A percentile compares a stretch with the other conserved stretches of the same genome.
These are phyloP conservation scores for Archips crataeganus DNA, from an alignment of 2,888 invertebrate genomes.

Conservation along the genomic window DNA sequence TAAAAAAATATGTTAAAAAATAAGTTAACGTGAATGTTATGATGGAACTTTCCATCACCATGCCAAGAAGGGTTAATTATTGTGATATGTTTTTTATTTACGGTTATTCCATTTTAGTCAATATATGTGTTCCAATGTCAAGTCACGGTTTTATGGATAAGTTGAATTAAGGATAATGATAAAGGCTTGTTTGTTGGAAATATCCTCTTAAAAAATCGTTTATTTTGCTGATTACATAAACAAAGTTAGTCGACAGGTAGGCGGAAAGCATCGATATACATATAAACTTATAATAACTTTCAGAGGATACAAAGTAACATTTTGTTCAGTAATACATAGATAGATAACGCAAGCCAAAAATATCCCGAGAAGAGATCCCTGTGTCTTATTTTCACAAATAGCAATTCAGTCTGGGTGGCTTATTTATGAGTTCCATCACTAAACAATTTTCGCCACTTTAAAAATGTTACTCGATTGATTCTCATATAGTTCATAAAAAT, in stretches of 20 bases:
- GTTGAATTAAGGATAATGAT: constrained; percentile 11
- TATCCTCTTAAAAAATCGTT: neutral
- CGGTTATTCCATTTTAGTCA: constrained; percentile 16
- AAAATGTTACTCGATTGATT: no score
- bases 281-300: neutral
- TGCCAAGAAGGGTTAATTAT: neutral
- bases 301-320: neutral
- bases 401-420: no score
- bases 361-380: no score
- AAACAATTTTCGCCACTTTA: no score
- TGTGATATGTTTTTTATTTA: constrained; percentile 38
- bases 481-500: no score
- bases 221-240: neutral
- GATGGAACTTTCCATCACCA: no score
- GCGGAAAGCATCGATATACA: neutral
- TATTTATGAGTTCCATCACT: no score
- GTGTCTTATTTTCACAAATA: no score
- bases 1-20: no score
- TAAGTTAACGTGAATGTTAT: no score
- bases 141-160: constrained; percentile 21
- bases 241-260: neutral
- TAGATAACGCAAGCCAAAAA: neutral
- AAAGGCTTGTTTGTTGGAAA: neutral
- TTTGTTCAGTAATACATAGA: neutral
- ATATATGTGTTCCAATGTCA: constrained; percentile 25